Evolutionary conservation across 2,888 invertebrate genomes (phyloP).

Genomic region (Ennomos quercinarius): DNA sequence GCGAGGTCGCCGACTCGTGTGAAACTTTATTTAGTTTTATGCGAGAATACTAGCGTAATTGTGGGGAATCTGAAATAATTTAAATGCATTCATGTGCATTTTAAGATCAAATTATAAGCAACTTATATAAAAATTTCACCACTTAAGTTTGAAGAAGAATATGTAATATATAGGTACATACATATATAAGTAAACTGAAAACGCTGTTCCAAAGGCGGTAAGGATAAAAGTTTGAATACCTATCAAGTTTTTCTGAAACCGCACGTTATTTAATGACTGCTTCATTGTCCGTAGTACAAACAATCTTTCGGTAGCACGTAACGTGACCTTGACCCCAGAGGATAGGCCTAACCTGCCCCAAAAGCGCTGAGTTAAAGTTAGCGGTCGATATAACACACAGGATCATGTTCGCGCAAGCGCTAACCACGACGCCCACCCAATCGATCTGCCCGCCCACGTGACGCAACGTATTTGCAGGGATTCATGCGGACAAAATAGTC

Average conservation of each 20-base stretch:
- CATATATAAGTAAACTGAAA: too few species aligned
- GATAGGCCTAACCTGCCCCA: constrained; percentile 86
- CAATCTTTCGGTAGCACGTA: constrained; percentile 62
- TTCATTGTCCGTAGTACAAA: constrained; percentile 38
- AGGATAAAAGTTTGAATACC: constrained; percentile 16
- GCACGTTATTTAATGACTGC: constrained; percentile 34
- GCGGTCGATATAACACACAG: constrained; percentile 76
- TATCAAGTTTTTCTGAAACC: constrained; percentile 21
- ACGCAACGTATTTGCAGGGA: constrained; percentile 82
- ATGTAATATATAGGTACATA: too few species aligned
- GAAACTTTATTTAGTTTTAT: neutral
- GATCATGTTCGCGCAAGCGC: constrained; percentile 78
- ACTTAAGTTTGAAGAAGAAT: too few species aligned
- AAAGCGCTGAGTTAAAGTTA: constrained; percentile 78
- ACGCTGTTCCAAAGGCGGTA: neutral
- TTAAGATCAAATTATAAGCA: too few species aligned
- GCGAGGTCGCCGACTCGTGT: constrained; percentile 16
- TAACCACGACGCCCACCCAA: constrained; percentile 60
- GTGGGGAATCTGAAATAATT: neutral
- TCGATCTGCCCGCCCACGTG: constrained; percentile 83
- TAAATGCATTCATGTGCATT: too few species aligned
- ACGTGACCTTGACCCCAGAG: constrained; percentile 84
- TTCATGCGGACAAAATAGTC: constrained; percentile 72
- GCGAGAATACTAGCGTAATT: neutral
- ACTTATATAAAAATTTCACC: neutral